A percentile compares a stretch with the other conserved stretches of the same genome.
Evolutionary conservation across 1,140 invertebrate species (phyloP).

Genomic region (Drosophila mayri): DNA sequence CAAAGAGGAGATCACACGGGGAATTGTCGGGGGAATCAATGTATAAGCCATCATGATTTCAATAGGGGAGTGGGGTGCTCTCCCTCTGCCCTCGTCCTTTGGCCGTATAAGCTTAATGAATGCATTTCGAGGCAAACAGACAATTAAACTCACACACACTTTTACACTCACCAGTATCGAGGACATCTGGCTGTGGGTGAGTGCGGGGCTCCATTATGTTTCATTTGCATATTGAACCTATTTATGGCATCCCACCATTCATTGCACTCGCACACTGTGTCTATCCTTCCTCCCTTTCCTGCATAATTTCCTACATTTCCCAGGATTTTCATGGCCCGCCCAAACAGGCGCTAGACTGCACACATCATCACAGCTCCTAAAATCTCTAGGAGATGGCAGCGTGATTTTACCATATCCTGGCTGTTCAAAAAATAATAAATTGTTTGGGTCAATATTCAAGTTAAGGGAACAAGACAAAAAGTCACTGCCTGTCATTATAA

Average conservation of each 20-base stretch:
- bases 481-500: not conserved
- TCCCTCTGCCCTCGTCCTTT: not conserved
- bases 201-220: slow-evolving; percentile 53
- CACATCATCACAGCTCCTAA: slow-evolving; percentile 8
- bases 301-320: slow-evolving; percentile 12
- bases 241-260: slow-evolving; percentile 56
- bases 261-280: slow-evolving; percentile 23
- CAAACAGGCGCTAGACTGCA: slow-evolving; percentile 40
- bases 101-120: slow-evolving; percentile 55
- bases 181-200: slow-evolving; percentile 20
- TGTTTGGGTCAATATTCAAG: not conserved
- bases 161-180: slow-evolving; percentile 2
- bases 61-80: too few relatives aligned
- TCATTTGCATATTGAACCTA: slow-evolving; percentile 66
- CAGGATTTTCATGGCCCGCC: slow-evolving; percentile 26
- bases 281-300: not conserved
- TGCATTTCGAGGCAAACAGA: slow-evolving; percentile 58
- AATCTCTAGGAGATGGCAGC: slow-evolving; percentile 27
- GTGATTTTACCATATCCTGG: slow-evolving; percentile 14
- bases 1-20: not conserved
- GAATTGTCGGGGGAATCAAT: slow-evolving; percentile 23
- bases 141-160: slow-evolving; percentile 48
- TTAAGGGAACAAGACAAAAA: not conserved
- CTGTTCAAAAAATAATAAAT: not conserved
- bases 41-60: slow-evolving; percentile 10